These are phyloP conservation scores for Thereva nobilitata DNA, from an alignment of 2,888 invertebrate genomes.

Conservation along the genomic window DNA sequence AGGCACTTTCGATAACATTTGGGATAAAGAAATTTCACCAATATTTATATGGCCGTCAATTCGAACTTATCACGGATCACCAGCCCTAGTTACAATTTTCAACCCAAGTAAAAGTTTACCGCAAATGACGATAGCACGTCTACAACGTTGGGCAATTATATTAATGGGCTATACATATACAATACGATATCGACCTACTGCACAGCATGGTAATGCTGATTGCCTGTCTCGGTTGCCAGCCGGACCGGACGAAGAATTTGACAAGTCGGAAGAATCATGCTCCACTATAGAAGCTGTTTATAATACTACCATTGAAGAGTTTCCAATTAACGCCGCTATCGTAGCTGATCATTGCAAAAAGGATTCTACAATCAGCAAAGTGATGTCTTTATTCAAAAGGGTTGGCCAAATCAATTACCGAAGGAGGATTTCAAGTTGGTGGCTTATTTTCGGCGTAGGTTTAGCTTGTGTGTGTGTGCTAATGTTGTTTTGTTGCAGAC, in stretches of 20 bases:
- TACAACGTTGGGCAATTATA: slow-evolving; percentile 41
- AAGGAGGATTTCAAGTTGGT: slow-evolving; percentile 4
- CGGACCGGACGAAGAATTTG: slow-evolving; percentile 37
- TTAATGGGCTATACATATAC: slow-evolving; percentile 39
- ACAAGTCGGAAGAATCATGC: slow-evolving; percentile 34
- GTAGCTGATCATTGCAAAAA: slow-evolving; percentile 17
- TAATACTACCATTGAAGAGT: slow-evolving; percentile 20
- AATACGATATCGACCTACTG: slow-evolving; percentile 38
- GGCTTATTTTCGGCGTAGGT: slow-evolving; percentile 33
- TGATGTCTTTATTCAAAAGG: slow-evolving; percentile 11
- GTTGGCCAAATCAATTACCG: slow-evolving; percentile 35
- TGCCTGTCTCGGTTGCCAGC: slow-evolving; percentile 43
- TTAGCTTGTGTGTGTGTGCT: slow-evolving; percentile 31
- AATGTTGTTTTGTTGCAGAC: slow-evolving; percentile 36
- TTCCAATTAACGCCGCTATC: slow-evolving; percentile 33
- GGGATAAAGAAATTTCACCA: slow-evolving; percentile 43
- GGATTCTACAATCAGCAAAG: slow-evolving; percentile 17
- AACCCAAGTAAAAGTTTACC: slow-evolving; percentile 38
- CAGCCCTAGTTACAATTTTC: slow-evolving; percentile 41
- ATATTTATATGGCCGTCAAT: slow-evolving; percentile 41
- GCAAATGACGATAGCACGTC: slow-evolving; percentile 38
- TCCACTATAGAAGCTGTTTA: background rate
- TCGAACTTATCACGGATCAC: slow-evolving; percentile 40
- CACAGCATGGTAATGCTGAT: slow-evolving; percentile 40
- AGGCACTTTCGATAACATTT: slow-evolving; percentile 39